Evolutionary conservation across 2,888 invertebrate genomes (phyloP), one percentile per base, ranked within the genome.

Genomic region (Philereme vetulata): DNA sequence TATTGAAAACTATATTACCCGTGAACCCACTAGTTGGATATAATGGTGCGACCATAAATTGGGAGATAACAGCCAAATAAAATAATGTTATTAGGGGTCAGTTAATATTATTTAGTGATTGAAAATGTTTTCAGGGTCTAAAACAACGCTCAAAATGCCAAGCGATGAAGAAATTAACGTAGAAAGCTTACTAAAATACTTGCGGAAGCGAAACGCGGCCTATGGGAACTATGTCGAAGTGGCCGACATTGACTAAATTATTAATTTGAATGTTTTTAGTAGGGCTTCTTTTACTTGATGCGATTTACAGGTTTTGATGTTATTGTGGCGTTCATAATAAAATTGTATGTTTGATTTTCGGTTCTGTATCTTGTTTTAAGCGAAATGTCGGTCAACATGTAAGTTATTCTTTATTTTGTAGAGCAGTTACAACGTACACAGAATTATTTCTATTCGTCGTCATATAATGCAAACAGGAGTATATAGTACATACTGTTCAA

Each of bases 81-180:
- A n/a, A n/a, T n/a, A n/a, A n/a, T n/a, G n/a, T n/a, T n/a, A n/a
- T n/a, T n/a, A n/a, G n/a, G n/a, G n/a, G n/a, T 21, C 2, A 21
- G 21, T 21, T 2, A 6, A 38, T 3, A 6, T 8, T 38, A 36
- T 36, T 34, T 57, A 53, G 62, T 34, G 5, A 46, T 35, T 43
- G 11, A 35, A 40, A 36, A 51, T n/a, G n/a, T 43, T 78, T 78
- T 11, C 85, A 87, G 86, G 75, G 60, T 84, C 82, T 32, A 77
- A 75, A 43, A 66, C 72, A 0, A 81, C 79, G 1, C 54, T 85
- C 51, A 83, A 75, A 72, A 69, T 78, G 48, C 75, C 78, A 11
- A 76, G 71, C 46, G 78, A 75, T 43, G 82, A 84, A 52, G 83
- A 86, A 38, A 77, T 88, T 9, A 88, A 82, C 49, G 81, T 89